A percentile compares a stretch with the other conserved stretches of the same genome.
Conservation (phyloP, 2,888 invertebrate species). For the Oligia fasciuncula region DNA sequence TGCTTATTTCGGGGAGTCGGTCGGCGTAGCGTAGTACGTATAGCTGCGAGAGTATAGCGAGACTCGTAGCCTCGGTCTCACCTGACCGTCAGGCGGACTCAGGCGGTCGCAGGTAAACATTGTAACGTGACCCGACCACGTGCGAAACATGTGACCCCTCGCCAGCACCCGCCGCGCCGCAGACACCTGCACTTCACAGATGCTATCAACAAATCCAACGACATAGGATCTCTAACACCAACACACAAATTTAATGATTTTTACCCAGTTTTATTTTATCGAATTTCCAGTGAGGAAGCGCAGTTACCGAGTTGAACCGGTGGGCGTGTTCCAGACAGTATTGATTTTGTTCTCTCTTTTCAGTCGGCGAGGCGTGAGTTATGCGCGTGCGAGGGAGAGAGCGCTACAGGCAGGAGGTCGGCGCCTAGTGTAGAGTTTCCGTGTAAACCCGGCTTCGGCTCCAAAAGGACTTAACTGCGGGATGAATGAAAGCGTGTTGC, state of each 20-base stretch:
- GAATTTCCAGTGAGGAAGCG: slow-evolving; percentile 89
- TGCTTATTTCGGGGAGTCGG: slow-evolving; percentile 67
- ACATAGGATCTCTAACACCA: slow-evolving; percentile 72
- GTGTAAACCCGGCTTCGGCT: slow-evolving; percentile 80
- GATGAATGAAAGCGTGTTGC: slow-evolving; percentile 90
- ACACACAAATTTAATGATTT: slow-evolving; percentile 86
- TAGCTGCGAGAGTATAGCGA: slow-evolving; percentile 65
- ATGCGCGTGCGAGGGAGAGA: slow-evolving; percentile 77
- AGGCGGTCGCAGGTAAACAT: slow-evolving; percentile 88
- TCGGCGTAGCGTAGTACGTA: slow-evolving; percentile 63
- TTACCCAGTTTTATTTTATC: slow-evolving; percentile 88
- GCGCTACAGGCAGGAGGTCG: slow-evolving; percentile 79
- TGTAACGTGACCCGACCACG: slow-evolving; percentile 88
- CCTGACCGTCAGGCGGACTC: slow-evolving; percentile 85
- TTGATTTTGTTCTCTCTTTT: slow-evolving; percentile 87
- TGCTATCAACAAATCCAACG: slow-evolving; percentile 52
- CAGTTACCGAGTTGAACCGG: slow-evolving; percentile 87
- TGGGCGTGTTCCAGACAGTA: slow-evolving; percentile 89
- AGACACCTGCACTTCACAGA: slow-evolving; percentile 38
- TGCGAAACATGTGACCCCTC: slow-evolving; percentile 82
- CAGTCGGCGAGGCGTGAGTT: slow-evolving; percentile 73
- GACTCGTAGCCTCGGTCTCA: slow-evolving; percentile 77
- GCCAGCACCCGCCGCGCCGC: slow-evolving; percentile 28
- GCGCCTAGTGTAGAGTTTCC: slow-evolving; percentile 86
- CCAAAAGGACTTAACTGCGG: slow-evolving; percentile 83